Conservation (phyloP, 2,888 invertebrate species). For the Timema podura region DNA sequence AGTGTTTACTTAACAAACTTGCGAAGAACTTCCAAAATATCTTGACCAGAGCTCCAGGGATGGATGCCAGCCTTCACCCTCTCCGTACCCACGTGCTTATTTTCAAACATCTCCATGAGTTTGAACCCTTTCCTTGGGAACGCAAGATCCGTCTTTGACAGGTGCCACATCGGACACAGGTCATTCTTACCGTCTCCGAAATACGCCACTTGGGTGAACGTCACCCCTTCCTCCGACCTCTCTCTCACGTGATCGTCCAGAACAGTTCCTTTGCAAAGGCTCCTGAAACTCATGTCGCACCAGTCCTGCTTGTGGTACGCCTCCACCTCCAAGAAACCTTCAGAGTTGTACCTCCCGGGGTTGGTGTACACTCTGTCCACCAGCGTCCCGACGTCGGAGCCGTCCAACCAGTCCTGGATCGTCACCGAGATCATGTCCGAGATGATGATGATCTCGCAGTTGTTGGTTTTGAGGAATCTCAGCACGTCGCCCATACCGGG, state of each 20-base stretch:
- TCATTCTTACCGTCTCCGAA: constrained; percentile 77
- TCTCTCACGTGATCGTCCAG: constrained; percentile 59
- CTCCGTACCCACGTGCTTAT: constrained; percentile 24
- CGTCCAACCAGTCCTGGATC: constrained; percentile 59
- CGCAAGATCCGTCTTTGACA: constrained; percentile 58
- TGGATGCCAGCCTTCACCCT: not conserved
- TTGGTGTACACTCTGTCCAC: constrained; percentile 62
- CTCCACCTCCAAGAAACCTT: constrained; percentile 54
- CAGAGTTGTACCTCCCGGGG: constrained; percentile 58
- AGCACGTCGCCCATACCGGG: constrained; percentile 59
- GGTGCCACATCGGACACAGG: constrained; percentile 65
- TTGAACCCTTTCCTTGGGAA: constrained; percentile 59
- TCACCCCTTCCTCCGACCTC: constrained; percentile 45
- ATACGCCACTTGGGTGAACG: constrained; percentile 59
- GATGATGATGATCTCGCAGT: constrained; percentile 57
- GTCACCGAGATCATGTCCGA: constrained; percentile 75
- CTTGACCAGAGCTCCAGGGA: not conserved
- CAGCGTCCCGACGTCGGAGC: constrained; percentile 46
- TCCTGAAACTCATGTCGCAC: constrained; percentile 65
- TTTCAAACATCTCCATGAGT: constrained; percentile 41
- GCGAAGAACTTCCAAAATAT: not conserved
- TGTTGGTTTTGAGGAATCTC: constrained; percentile 45
- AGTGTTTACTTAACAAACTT: too few relatives aligned
- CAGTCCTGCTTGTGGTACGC: constrained; percentile 66
- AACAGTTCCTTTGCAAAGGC: constrained; percentile 74